Base-by-base conservation (phyloP, 2,113 vertebrate genomes). In the Aleadryas rufinucha region DNA sequence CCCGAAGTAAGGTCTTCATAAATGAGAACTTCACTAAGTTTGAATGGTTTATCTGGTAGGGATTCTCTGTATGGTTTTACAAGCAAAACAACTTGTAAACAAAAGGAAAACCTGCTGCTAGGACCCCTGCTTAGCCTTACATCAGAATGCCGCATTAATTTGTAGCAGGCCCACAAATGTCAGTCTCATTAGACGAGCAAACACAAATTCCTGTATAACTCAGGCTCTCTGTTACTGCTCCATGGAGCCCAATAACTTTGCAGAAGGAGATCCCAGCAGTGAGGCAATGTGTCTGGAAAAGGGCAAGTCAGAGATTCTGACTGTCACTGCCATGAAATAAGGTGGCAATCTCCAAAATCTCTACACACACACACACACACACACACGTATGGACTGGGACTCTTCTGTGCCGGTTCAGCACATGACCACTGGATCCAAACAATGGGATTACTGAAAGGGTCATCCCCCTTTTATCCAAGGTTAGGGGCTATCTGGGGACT, bases 351-450 rank as follows among this genome's bases (percentile, higher is more conserved):
- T 76, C 24, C 41, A 59, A 9, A 15, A 37, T 15, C 45, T 22
- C 2, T 5, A 1, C 21, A 26, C 35, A 57, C 30, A 16, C 8
- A 57, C n/a, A 2, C 11, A 9, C 6, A 8, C 1, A 42, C 3
- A n/a, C 11, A 35, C 33, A 12, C 1, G 0, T 1, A 11, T 1
- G 14, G 61, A 23, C 30, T 7, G 26, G 47, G 11, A 26, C 14
- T 33, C 24, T 16, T 35, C 47, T 10, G 0, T 71, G 49, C 22
- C 45, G 53, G 2, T 12, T 44, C n/a, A 60, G n/a, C 12, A 61
- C 35, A 7, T 1, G 12, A 21, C 20, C 78, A 42, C 60, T 9
- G 56, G 30, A 63, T 70, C 5, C 30, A 60, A 70, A 44, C 21
- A 31, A 6, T 8, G 7, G 4, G 24, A 42, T 65, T 49, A 61